Evolutionary conservation across 2,113 vertebrate genomes (phyloP), one percentile per base, ranked within the genome.

Genomic region (Nannospalax galili): DNA sequence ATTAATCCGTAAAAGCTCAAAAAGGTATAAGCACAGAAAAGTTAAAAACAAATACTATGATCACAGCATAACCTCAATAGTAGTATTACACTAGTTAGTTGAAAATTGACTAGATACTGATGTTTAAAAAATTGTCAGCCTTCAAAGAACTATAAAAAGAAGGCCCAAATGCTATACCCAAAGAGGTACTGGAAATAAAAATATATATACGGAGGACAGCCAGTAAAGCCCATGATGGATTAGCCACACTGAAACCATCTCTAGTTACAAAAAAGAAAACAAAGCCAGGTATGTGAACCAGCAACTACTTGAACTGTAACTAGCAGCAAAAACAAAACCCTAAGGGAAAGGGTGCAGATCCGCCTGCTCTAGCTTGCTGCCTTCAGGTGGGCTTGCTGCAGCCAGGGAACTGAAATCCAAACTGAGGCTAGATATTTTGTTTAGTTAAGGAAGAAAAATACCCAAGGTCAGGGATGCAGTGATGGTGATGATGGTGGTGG

Each of bases 1-100:
- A 91, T 84, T 93, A 87, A 96, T 70, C 77, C 60, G 40, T 78
- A 94, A 93, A 95, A 79, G 30, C 73, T 52, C 48, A 96, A 95
- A n/a, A n/a, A n/a, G n/a, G n/a, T n/a, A n/a, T n/a, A n/a, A n/a
- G n/a, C n/a, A n/a, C n/a, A 88, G 91, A 28, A 37, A 79, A 78
- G 40, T 79, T 67, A 28, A 65, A 91, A 79, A 42, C 12, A 72
- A 87, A 42, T 88, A 91, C 32, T 64, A 45, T 17, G 69, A 88
- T 56, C 35, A 48, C 16, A 58, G 17, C 58, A 58, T 58, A 84
- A 93, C 72, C 64, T 93, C 84, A 88, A 24, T 85, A 89, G 81
- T 32, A 72, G 17, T 24, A 69, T 84, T 88, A 74, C n/a, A n/a
- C n/a, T n/a, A 60, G 85, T 48, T 67, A 93, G 93, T 88, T 77